These are phyloP conservation scores for Leptopilina syphax DNA, from an alignment of 2,888 invertebrate genomes.

Conservation along the genomic window DNA sequence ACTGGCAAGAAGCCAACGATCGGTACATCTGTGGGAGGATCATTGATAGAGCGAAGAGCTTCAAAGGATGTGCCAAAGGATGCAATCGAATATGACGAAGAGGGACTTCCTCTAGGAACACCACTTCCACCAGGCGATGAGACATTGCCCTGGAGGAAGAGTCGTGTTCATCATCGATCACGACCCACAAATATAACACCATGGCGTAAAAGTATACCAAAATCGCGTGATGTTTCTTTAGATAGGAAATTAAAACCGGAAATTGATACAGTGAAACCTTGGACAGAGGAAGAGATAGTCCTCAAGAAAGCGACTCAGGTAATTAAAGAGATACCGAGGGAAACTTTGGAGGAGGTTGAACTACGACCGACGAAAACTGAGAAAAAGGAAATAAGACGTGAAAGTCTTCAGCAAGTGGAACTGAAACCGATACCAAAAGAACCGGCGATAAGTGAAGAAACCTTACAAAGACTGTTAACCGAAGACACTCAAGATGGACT, in stretches of 20 bases:
- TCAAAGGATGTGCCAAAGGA: slow-evolving; percentile 56
- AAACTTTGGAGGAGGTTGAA: slow-evolving; percentile 67
- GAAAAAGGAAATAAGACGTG: slow-evolving; percentile 64
- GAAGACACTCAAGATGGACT: slow-evolving; percentile 47
- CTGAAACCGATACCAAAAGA: slow-evolving; percentile 64
- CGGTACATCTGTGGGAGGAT: slow-evolving; percentile 61
- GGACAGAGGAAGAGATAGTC: slow-evolving; percentile 73
- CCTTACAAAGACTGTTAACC: slow-evolving; percentile 49
- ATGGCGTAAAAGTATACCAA: slow-evolving; percentile 67
- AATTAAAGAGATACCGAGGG: slow-evolving; percentile 63
- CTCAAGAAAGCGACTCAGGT: slow-evolving; percentile 71
- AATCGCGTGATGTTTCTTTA: slow-evolving; percentile 65
- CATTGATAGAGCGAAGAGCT: slow-evolving; percentile 55
- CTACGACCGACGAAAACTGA: slow-evolving; percentile 80
- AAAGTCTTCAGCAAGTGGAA: slow-evolving; percentile 63
- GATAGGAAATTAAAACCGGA: slow-evolving; percentile 61
- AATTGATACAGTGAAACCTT: slow-evolving; percentile 66
- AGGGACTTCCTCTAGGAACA: slow-evolving; percentile 77
- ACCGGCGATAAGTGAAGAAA: slow-evolving; percentile 51
- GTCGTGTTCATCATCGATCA: slow-evolving; percentile 65
- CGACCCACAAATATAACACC: slow-evolving; percentile 61
- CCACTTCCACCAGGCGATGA: slow-evolving; percentile 76
- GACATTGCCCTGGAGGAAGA: slow-evolving; percentile 79
- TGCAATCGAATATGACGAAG: slow-evolving; percentile 71
- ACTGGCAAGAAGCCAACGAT: slow-evolving; percentile 61